A percentile compares a stretch with the other conserved stretches of the same genome.
Evolutionary conservation across 2,888 invertebrate species (phyloP).

Genomic region (Philonicus albiceps): DNA sequence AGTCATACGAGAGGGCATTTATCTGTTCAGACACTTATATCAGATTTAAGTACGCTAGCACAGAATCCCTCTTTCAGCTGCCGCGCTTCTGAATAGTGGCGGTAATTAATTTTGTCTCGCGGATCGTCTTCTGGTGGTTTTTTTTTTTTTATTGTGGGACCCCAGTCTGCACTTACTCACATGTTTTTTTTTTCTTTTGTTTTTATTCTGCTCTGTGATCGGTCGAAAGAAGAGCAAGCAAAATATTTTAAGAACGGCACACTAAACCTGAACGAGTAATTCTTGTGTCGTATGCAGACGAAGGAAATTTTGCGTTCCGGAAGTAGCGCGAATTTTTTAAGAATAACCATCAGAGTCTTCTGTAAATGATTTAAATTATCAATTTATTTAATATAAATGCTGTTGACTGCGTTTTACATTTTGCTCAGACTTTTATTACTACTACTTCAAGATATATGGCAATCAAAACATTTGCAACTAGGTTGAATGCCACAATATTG

Average conservation of each 20-base stretch:
- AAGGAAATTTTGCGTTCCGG: not conserved
- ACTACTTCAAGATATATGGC: too few species aligned
- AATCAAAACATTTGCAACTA: too few species aligned
- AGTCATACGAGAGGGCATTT: not conserved
- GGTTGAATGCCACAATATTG: too few species aligned
- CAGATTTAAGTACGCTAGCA: not conserved
- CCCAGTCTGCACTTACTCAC: not conserved
- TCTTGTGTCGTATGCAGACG: not conserved
- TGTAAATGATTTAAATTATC: not conserved
- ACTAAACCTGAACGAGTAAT: not conserved
- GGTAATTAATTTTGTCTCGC: conserved; percentile 30
- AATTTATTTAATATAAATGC: too few species aligned
- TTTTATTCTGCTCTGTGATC: not conserved
- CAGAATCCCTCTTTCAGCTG: not conserved
- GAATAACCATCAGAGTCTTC: not conserved
- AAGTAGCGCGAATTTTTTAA: not conserved
- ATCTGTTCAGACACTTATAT: not conserved
- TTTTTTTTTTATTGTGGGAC: not conserved
- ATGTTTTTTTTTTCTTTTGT: not conserved
- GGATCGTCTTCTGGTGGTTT: not conserved
- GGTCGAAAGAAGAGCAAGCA: not conserved
- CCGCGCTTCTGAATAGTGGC: not conserved
- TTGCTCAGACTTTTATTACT: too few species aligned
- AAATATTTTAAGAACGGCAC: not conserved
- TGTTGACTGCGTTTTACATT: too few species aligned